Evolutionary conservation across 1,140 invertebrate genomes (phyloP), one percentile per base, ranked within the genome.

Genomic region (Bombyx mandarina): DNA sequence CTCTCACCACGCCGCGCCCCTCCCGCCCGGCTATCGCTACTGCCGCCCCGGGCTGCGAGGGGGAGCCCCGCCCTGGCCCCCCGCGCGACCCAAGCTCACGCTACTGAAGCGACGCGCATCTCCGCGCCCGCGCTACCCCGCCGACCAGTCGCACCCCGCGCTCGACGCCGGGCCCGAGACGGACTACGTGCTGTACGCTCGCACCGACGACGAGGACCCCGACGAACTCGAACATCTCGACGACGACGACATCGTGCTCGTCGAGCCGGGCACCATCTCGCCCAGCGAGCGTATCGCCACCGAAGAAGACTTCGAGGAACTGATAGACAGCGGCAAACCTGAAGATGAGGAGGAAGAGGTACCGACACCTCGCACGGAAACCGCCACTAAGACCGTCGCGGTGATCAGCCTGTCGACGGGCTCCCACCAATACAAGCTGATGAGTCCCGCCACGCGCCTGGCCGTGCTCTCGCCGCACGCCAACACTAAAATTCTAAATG

Each of bases 211-310:
- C 52, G 84, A 85, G 47, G 88, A 89, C 12, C 80, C 88, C 6
- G 84, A 88, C 50, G 85, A 88, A 49, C 73, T 82, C 35, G 83
- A 88, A 47, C 88, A 89, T 10, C 77, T 90, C 12, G 90, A 89
- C 47, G 90, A 91, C 55, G 90, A 91, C 8, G 90, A 91, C 58
- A 89, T 92, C 7, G 90, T 92, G 1, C 89, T 92, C 3, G 90
- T 92, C 0, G 91, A 92, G 63, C 88, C 90, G 0, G 84, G 80
- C 6, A 84, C 87, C 0, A 90, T 91, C 61, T 91, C 90, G 0
- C 90, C 91, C 0, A 90, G 92, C 57, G 90, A 91, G 52, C 88
- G 89, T 26, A 89, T 91, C 47, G 88, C 90, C 0, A 92, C 91
- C 6, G 90, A 91, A 64, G 90, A 91, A 68, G 90, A 91, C 69